A percentile compares a stretch with the other conserved stretches of the same genome.
Conservation (phyloP, 1,140 invertebrate species). For the Thaumatotibia leucotreta region DNA sequence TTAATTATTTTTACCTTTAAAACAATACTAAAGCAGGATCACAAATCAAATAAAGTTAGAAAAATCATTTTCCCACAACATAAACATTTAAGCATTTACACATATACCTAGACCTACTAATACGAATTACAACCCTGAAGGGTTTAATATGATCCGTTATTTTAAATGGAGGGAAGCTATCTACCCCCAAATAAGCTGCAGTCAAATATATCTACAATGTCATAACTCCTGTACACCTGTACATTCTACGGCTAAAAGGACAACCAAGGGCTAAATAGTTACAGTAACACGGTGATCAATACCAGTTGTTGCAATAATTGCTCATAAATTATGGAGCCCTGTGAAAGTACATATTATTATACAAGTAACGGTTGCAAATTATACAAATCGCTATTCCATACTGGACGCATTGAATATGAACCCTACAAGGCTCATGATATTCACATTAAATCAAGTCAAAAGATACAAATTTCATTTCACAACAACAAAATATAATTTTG, state of each 20-base stretch:
- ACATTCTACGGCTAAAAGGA: background rate
- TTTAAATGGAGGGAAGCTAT: background rate
- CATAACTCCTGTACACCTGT: background rate
- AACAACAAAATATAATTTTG: constrained; percentile 40
- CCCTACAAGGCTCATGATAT: background rate
- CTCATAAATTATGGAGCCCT: background rate
- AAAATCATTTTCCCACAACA: too few species aligned
- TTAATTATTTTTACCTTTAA: too few species aligned
- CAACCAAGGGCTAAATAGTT: background rate
- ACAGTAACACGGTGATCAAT: background rate
- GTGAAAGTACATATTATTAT: background rate
- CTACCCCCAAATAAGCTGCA: background rate
- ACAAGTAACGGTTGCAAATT: background rate
- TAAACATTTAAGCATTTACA: background rate
- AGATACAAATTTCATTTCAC: background rate
- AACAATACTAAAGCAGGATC: too few species aligned
- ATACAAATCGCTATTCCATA: background rate
- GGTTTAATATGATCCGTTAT: background rate
- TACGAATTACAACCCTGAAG: background rate
- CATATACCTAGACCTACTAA: background rate
- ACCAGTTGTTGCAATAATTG: background rate
- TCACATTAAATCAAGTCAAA: background rate
- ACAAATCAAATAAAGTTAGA: too few species aligned
- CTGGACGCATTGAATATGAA: background rate
- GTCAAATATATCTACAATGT: background rate